Percentiles rank a stretch among this genome's conserved stretches.
Conservation (phyloP, 2,113 vertebrate species). For the Danionella cerebrum region DNA sequence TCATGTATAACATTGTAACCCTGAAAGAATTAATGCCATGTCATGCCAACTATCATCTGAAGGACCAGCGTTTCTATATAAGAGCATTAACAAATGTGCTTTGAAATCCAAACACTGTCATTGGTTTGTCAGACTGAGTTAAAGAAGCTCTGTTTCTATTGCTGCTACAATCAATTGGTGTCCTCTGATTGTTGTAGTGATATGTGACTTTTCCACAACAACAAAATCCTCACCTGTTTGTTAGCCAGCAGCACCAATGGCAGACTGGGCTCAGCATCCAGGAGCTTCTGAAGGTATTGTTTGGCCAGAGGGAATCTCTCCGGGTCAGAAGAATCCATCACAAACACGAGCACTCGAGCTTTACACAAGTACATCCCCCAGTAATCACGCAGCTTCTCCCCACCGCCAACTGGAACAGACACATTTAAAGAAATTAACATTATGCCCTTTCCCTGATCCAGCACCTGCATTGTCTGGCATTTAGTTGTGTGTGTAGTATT, state of each 20-base stretch:
- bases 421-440: background rate
- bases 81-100: too few relatives aligned
- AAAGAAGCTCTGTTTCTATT: too few relatives aligned
- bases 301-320: slow-evolving; percentile 74
- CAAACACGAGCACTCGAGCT: slow-evolving; percentile 78
- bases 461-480: background rate
- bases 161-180: too few relatives aligned
- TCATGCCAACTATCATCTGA: too few relatives aligned
- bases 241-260: slow-evolving; percentile 87
- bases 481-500: slow-evolving; percentile 13
- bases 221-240: slow-evolving; percentile 96
- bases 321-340: slow-evolving; percentile 79
- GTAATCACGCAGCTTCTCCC: slow-evolving; percentile 71
- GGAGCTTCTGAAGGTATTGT: slow-evolving; percentile 74
- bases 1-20: too few relatives aligned
- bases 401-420: slow-evolving; percentile 74
- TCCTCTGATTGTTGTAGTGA: too few relatives aligned
- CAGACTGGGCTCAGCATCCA: slow-evolving; percentile 64
- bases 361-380: slow-evolving; percentile 77
- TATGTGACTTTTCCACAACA: too few relatives aligned
- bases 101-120: too few relatives aligned
- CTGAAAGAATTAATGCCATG: too few relatives aligned
- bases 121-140: too few relatives aligned
- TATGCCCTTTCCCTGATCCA: background rate
- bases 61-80: too few relatives aligned